Percentiles rank a stretch among this genome's conserved stretches.
These are phyloP conservation scores for Steatornis caripensis DNA, from an alignment of 2,113 vertebrate genomes.

Conservation along the genomic window DNA sequence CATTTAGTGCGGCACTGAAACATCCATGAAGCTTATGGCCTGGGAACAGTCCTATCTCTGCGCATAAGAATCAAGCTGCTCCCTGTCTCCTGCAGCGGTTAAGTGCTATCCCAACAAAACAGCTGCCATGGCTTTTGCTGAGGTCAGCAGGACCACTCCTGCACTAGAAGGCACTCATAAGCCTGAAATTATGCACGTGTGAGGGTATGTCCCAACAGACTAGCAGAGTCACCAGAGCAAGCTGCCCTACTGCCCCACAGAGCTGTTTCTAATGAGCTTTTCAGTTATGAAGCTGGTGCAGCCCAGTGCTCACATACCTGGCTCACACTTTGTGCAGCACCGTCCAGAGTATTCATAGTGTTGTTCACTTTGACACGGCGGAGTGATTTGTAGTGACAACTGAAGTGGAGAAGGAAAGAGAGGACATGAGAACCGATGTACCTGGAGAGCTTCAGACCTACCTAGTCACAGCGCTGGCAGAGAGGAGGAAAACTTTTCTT, in stretches of 20 bases:
- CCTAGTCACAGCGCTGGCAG: not conserved
- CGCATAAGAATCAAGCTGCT: accelerated
- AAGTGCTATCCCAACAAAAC: not conserved
- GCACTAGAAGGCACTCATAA: not conserved
- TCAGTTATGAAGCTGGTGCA: not conserved
- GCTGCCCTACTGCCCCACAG: not conserved
- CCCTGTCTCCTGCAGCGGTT: accelerated
- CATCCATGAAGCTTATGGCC: not conserved
- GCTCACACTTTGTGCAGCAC: constrained; percentile 76
- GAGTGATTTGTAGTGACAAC: constrained; percentile 63
- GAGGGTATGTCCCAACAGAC: not conserved
- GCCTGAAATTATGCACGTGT: not conserved
- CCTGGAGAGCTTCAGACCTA: not conserved
- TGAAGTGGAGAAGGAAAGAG: constrained; percentile 23
- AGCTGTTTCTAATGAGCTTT: not conserved
- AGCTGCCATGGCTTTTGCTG: not conserved
- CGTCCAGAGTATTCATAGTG: constrained; percentile 63
- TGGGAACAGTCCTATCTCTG: not conserved
- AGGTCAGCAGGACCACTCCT: not conserved
- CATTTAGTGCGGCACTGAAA: not conserved
- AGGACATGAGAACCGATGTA: not conserved
- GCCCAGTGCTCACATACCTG: constrained; percentile 56
- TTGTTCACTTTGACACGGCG: constrained; percentile 38
- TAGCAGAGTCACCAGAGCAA: not conserved
- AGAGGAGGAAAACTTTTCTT: not conserved